These are phyloP conservation scores for Amphilophus citrinellus DNA, from an alignment of 2,113 vertebrate species.

Conservation along the genomic window DNA sequence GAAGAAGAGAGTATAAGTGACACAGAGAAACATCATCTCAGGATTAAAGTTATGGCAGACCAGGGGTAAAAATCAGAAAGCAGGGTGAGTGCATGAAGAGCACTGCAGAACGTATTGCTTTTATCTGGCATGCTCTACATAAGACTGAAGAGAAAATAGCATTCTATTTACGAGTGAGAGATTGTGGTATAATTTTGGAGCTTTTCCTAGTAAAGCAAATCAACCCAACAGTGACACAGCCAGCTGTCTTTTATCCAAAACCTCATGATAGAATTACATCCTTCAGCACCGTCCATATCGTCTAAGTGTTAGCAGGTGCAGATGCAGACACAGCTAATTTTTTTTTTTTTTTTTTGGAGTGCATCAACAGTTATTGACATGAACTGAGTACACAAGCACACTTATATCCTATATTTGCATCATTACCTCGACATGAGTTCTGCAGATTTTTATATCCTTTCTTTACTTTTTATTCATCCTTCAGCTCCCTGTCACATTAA, in stretches of 20 bases:
- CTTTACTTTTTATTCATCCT: background rate
- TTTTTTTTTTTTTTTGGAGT: background rate
- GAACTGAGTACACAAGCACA: background rate
- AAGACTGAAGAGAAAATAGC: background rate
- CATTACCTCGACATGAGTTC: background rate
- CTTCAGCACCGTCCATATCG: background rate
- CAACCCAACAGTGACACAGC: background rate
- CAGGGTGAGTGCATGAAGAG: background rate
- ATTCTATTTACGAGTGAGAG: background rate
- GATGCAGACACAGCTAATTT: background rate
- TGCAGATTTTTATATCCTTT: constrained; percentile 1
- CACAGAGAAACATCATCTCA: background rate
- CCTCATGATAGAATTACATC: constrained; percentile 6
- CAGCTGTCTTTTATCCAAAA: constrained; percentile 32
- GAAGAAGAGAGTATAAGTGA: background rate
- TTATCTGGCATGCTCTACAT: background rate
- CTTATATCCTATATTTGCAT: constrained; percentile 5
- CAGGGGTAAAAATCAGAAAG: background rate
- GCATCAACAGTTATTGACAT: background rate
- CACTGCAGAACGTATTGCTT: background rate
- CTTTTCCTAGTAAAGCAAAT: constrained; percentile 20
- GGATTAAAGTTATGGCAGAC: constrained; percentile 1
- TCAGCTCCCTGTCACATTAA: constrained; percentile 48
- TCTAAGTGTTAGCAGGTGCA: constrained; percentile 32
- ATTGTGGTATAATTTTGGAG: background rate